A percentile compares a stretch with the other conserved stretches of the same genome.
phyloP scores from a whole-genome alignment of 2,797 vertebrate genomes.

The Sebastes goodei region DNA sequence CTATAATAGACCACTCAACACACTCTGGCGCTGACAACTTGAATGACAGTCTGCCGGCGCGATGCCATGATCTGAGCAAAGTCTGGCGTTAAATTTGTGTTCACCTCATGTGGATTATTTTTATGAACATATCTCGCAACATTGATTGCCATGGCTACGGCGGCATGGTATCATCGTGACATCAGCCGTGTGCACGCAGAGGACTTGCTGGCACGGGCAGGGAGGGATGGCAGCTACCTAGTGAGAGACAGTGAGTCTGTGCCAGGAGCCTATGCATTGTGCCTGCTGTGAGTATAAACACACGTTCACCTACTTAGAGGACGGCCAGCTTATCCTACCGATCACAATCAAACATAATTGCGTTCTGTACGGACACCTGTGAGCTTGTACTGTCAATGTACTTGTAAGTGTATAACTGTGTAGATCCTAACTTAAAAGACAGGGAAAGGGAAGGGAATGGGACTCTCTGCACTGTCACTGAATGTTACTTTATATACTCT shows the following conservation, averaged over 20 bases:
- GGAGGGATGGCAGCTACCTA: constrained; percentile 89
- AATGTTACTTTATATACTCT: not conserved
- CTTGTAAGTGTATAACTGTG: not conserved
- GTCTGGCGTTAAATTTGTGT: constrained; percentile 10
- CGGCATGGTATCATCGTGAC: constrained; percentile 89
- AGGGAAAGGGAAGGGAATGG: not conserved
- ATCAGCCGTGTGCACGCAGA: constrained; percentile 89
- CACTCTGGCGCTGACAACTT: constrained; percentile 11
- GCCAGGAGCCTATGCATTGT: constrained; percentile 89
- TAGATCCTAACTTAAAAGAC: not conserved
- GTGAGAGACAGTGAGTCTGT: constrained; percentile 93
- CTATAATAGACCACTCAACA: constrained; percentile 1
- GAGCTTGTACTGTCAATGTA: not conserved
- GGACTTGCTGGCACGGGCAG: constrained; percentile 87
- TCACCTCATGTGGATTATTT: constrained; percentile 64
- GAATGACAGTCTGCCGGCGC: not conserved
- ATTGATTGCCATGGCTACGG: constrained; percentile 73
- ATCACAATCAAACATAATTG: not conserved
- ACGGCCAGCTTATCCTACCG: not conserved
- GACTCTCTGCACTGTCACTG: not conserved
- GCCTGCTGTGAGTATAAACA: constrained; percentile 86
- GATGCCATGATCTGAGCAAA: constrained; percentile 13
- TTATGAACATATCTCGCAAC: constrained; percentile 25
- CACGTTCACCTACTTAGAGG: not conserved
- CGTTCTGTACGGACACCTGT: not conserved